Conservation (phyloP, 2,797 vertebrate species). For the Chaetophractus vellerosus region DNA sequence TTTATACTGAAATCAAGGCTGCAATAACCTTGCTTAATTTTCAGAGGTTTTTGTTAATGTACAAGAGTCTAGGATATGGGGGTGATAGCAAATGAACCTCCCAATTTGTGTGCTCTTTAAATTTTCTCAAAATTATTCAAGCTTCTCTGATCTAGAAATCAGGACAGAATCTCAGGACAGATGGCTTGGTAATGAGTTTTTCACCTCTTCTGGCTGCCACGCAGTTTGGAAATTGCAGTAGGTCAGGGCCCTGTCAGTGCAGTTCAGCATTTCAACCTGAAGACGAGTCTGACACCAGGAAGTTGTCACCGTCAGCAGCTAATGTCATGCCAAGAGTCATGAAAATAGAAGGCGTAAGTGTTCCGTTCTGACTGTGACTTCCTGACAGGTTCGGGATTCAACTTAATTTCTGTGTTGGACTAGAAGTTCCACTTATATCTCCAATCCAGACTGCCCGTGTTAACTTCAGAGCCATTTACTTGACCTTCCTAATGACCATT, state of each 20-base stretch:
- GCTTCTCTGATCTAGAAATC: slow-evolving; percentile 74
- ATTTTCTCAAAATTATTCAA: slow-evolving; percentile 68
- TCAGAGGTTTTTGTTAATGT: neutral
- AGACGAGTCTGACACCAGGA: slow-evolving; percentile 77
- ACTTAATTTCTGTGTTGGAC: slow-evolving; percentile 12
- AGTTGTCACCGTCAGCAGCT: slow-evolving; percentile 29
- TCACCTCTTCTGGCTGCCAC: slow-evolving; percentile 70
- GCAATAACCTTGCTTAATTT: neutral
- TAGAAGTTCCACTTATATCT: neutral
- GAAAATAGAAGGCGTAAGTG: slow-evolving; percentile 17
- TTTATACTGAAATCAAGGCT: neutral
- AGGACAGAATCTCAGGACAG: slow-evolving; percentile 79
- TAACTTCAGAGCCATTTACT: neutral
- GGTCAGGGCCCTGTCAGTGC: slow-evolving; percentile 58
- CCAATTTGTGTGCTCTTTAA: slow-evolving; percentile 68
- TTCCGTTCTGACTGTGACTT: neutral
- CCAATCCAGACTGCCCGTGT: neutral
- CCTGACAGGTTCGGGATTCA: neutral
- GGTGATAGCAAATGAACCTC: neutral
- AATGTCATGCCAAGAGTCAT: slow-evolving; percentile 7
- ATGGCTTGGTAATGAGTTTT: slow-evolving; percentile 85
- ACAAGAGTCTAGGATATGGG: neutral
- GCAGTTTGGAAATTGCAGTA: slow-evolving; percentile 60
- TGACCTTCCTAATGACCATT: neutral
- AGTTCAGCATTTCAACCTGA: slow-evolving; percentile 62